Base-by-base conservation (phyloP, 1,140 invertebrate species). In the Calephelis virginiensis region DNA sequence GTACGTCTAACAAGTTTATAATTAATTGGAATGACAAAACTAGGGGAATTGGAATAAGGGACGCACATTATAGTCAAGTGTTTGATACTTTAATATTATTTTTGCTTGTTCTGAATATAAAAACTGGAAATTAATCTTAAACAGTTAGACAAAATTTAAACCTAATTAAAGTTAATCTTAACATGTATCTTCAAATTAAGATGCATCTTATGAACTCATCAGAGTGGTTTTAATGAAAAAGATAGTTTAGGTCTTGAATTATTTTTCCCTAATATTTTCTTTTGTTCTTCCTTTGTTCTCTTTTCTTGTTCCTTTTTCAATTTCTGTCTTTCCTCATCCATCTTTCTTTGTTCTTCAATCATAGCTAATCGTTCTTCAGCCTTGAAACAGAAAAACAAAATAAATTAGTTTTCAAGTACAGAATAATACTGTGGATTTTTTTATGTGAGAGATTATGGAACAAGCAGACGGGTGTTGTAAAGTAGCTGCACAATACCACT, bases 241-340 rank as follows among this genome's bases (percentile, higher is more conserved):
- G 97, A 98, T 72, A 99, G 92, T 92, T 98, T 98, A 64, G 98
- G 98, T 89, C 98, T 94, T 68, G 97, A 98, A 93, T 98, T 98
- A 90, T 98, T 98, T 93, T 99, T 99, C 77, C 98, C 98, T 75
- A 99, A 93, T 76, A 99, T 99, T 89, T 97, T 97, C 91, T 98
- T 98, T 92, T 99, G 98, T 92, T 99, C 98, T 90, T 98, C 96
- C 92, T 98, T 98, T 61, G 96, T 93, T 74, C 97, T 94, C 77
- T 96, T 97, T 80, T 98, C 97, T 86, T 98, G 96, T 87, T 98
- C 97, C 90, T 97, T 97, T 84, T 96, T 95, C 91, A 99, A 93
- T 82, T 95, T 95, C 89, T 98, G 97, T 78, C 97, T 95, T 85
- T 98, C 97, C 92, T 99, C 98, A 79, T 98, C 96, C 94, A 99